A percentile compares a stretch with the other conserved stretches of the same genome.
Evolutionary conservation across 1,140 invertebrate genomes (phyloP).

Genomic region (Penaeus vannamei): DNA sequence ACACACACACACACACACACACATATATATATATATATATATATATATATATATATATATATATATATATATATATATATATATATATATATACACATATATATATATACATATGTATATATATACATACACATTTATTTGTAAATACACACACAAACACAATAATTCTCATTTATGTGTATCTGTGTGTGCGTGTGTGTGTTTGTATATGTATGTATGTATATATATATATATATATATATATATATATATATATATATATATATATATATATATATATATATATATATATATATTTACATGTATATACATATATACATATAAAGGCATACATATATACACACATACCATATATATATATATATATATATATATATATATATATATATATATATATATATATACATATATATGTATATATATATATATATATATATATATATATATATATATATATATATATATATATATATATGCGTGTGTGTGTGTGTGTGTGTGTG

Average conservation of each 20-base stretch:
- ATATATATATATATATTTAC: no score
- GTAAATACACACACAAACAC: constrained; percentile 19
- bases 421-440: constrained; percentile 40
- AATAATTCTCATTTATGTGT: neutral
- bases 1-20: no score
- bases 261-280: no score
- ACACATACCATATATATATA: no score
- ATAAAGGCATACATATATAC: no score
- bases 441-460: constrained; percentile 40
- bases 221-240: neutral
- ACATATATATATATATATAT: no score
- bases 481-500: neutral
- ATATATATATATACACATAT: constrained; percentile 30
- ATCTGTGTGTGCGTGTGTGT: constrained; percentile 5
- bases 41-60: no score
- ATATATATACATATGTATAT: constrained; percentile 36
- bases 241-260: neutral
- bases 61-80: neutral
- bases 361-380: no score
- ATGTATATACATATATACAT: no score
- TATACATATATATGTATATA: neutral
- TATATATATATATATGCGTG: constrained; percentile 31
- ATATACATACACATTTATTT: constrained; percentile 27
- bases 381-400: constrained; percentile 20
- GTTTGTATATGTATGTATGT: constrained; percentile 24